Base-by-base conservation (phyloP, 2,888 invertebrate species). In the Drosophila yooni region DNA sequence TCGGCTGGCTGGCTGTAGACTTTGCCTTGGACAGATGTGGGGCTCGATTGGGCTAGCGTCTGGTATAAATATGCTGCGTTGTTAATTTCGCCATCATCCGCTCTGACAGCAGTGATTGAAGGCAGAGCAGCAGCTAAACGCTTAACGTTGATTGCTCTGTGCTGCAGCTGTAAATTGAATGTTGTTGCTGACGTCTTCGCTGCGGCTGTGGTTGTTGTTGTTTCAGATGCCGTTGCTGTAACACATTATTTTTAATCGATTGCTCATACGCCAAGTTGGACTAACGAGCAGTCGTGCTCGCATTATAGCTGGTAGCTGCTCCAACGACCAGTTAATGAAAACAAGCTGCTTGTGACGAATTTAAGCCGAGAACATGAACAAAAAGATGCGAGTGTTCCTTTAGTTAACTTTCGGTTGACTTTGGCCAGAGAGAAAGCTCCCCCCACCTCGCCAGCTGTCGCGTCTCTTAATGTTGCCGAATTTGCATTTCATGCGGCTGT, bases 271-370 rank as follows among this genome's bases (percentile, higher is more conserved):
- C 72, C 72, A 62, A 61, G 70, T 80, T 70, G 80, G 72, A 75
- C 81, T 83, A 89, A 90, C 90, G 84, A 83, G 89, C 75, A 64
- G 50, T 57, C 70, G 73, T 67, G 71, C 71, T 72, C 58, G 46
- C 75, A 66, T 84, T 75, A 72, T 70, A 56, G 15, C 33, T 33
- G 33, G 1, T 33, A 46, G 68, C 79, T 70, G 62, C 82, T 75
- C 70, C 21, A 78, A 71, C 81, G 82, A 88, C 85, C 79, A 88
- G 90, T 89, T 89, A 85, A 85, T 89, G 90, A 88, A 90, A 89
- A 89, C 83, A 88, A 82, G 90, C 88, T 80, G 90, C 78, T 72
- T 70, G 71, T 75, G 86, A 82, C 83, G 77, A 82, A 78, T 77
- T 75, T 76, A 80, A 82, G 80, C 74, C 74, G 59, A 63, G 58